Base-by-base conservation (phyloP, 1,140 invertebrate genomes). In the Euura saliciscinereae region DNA sequence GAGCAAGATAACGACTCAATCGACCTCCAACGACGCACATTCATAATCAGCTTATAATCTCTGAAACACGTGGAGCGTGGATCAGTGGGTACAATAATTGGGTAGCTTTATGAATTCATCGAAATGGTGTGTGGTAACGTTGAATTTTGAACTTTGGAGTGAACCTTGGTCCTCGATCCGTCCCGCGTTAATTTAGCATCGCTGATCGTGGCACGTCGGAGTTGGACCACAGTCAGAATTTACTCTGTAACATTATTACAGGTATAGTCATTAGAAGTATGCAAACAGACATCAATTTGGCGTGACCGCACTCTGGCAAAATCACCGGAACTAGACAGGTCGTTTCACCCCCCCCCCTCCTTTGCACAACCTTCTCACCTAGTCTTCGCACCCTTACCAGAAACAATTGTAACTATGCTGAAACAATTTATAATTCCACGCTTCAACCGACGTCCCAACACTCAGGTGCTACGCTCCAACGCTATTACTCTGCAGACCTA, bases 321-420 rank as follows among this genome's bases (percentile, higher is more conserved):
- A 59, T 59, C 51, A 59, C 8, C 51, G 51, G 13, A n/a, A 59
- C 51, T 59, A 8, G 51, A 59, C 8, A 59, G 51, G 51, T 8
- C 51, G 6, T 3, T 59, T 59, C 51, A n/a, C 51, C 3, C 10
- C 2, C 51, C 13, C 51, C 3, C 10, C 2, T 4, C 13, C 28
- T 28, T 28, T 1, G 28, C 28, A 28, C 28, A 28, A 28, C 28
- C 28, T 28, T 28, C 28, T 28, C 28, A 28, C 28, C 73, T 73
- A 69, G 59, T 67, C 68, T 71, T 74, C 65, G 73, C 70, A 72
- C 74, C 76, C 73, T 73, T 70, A 65, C 71, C 70, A 75, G 80
- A 81, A 85, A 84, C 83, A 81, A 83, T 85, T 80, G 80, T 79
- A 85, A 86, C 78, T 85, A 85, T 85, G 80, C 78, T 76, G 74